phyloP scores from a whole-genome alignment of 2,888 invertebrate genomes.

The Cynaeus angustus region DNA sequence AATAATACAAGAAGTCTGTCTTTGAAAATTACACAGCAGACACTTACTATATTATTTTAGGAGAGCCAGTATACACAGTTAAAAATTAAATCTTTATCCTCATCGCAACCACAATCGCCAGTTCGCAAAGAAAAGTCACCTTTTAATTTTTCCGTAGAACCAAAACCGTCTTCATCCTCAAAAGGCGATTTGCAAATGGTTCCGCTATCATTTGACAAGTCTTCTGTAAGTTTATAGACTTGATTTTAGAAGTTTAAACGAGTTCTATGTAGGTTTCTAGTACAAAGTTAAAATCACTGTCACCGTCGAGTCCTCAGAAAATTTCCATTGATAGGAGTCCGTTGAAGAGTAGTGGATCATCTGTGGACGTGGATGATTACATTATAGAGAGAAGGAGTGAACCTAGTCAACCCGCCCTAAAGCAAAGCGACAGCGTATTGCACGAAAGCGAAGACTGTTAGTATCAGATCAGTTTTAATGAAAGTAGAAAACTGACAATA shows the following conservation, averaged over 20 bases:
- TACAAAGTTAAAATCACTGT: slow-evolving; percentile 24
- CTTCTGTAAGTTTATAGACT: slow-evolving; percentile 26
- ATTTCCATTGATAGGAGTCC: slow-evolving; percentile 60
- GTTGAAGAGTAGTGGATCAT: slow-evolving; percentile 67
- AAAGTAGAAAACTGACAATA: too few species aligned
- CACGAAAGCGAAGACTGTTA: slow-evolving; percentile 65
- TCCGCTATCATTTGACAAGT: slow-evolving; percentile 17
- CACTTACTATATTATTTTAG: slow-evolving; percentile 31
- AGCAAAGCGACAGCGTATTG: slow-evolving; percentile 70
- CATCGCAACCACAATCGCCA: slow-evolving; percentile 46
- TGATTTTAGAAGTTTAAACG: too few species aligned
- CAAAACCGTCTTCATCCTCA: slow-evolving; percentile 3
- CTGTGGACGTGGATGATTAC: slow-evolving; percentile 68
- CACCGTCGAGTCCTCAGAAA: slow-evolving; percentile 63
- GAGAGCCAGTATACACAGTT: slow-evolving; percentile 34
- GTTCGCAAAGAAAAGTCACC: slow-evolving; percentile 45
- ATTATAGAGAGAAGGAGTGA: slow-evolving; percentile 25
- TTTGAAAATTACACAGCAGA: not conserved
- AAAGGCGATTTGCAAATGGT: slow-evolving; percentile 33
- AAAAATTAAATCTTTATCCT: slow-evolving; percentile 4
- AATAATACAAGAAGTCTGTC: slow-evolving; percentile 69
- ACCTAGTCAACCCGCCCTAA: slow-evolving; percentile 54
- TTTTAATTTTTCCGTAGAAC: slow-evolving; percentile 34
- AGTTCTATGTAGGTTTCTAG: slow-evolving; percentile 24
- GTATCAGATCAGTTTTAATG: slow-evolving; percentile 18